Evolutionary conservation across 2,113 vertebrate species (phyloP).

Genomic region (Tragelaphus scriptus): DNA sequence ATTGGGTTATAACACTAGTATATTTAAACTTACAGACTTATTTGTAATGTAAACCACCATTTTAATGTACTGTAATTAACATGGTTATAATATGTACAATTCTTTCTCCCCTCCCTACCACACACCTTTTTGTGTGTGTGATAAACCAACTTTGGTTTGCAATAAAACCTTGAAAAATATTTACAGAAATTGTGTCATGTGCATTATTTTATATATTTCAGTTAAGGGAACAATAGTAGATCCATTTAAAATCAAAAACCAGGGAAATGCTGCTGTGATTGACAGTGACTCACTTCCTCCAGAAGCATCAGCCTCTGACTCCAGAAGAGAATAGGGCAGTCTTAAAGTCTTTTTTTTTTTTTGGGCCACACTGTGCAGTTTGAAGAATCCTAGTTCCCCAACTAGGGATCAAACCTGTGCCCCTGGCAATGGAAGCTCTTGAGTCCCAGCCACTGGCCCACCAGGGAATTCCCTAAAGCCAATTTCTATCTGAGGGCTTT

Average conservation of each 20-base stretch:
- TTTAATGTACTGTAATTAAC: conserved; percentile 97
- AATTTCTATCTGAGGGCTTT: not conserved
- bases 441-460: not conserved
- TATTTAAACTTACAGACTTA: conserved; percentile 95
- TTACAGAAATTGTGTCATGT: conserved; percentile 51
- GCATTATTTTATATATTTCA: conserved; percentile 22
- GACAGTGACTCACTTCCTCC: not conserved
- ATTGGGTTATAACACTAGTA: conserved; percentile 94
- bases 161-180: conserved; percentile 91
- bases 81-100: conserved; percentile 91
- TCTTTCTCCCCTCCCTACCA: not conserved
- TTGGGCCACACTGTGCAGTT: not conserved
- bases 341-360: not conserved
- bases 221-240: not conserved
- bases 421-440: not conserved
- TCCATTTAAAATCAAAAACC: not conserved
- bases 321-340: not conserved
- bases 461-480: not conserved
- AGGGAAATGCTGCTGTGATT: not conserved
- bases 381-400: not conserved
- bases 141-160: conserved; percentile 91
- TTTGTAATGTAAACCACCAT: conserved; percentile 88
- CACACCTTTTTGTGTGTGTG: conserved; percentile 84
- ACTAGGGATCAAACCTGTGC: not conserved
- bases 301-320: not conserved